These are phyloP conservation scores for Lycaon pictus DNA, from an alignment of 2,113 vertebrate genomes.

Conservation along the genomic window DNA sequence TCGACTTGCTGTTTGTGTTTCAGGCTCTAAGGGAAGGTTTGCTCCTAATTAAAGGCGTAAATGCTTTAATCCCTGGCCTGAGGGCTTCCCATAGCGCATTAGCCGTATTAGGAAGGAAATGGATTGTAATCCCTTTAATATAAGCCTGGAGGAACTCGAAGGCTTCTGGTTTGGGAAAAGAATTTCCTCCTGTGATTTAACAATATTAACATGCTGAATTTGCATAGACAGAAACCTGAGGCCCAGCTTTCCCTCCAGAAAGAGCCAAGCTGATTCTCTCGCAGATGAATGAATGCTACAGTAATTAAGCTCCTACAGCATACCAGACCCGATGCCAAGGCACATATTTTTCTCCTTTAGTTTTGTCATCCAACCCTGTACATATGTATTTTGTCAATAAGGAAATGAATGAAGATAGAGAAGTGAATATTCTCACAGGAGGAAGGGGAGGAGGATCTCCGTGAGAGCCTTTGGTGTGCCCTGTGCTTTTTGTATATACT, in stretches of 20 bases:
- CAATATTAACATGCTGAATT: constrained; percentile 77
- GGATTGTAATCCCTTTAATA: constrained; percentile 91
- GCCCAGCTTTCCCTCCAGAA: neutral
- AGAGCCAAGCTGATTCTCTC: neutral
- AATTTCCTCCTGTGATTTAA: constrained; percentile 82
- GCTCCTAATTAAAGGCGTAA: constrained; percentile 90
- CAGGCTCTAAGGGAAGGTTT: constrained; percentile 83
- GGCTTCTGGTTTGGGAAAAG: constrained; percentile 84
- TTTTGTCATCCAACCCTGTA: neutral
- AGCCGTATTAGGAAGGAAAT: constrained; percentile 91
- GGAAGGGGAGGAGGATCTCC: no score
- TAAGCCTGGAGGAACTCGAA: constrained; percentile 84
- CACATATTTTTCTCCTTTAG: neutral
- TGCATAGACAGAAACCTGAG: constrained; percentile 68
- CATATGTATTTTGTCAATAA: neutral
- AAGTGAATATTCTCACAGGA: neutral
- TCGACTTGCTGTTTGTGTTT: constrained; percentile 72
- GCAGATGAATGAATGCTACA: neutral
- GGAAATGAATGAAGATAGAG: neutral
- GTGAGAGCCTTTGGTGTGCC: neutral
- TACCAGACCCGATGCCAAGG: neutral
- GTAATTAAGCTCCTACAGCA: neutral
- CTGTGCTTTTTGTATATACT: no score
- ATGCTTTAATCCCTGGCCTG: constrained; percentile 89
- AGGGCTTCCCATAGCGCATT: constrained; percentile 89